A percentile compares a stretch with the other conserved stretches of the same genome.
phyloP scores from a whole-genome alignment of 2,113 vertebrate genomes.

The Datnioides undecimradiatus region DNA sequence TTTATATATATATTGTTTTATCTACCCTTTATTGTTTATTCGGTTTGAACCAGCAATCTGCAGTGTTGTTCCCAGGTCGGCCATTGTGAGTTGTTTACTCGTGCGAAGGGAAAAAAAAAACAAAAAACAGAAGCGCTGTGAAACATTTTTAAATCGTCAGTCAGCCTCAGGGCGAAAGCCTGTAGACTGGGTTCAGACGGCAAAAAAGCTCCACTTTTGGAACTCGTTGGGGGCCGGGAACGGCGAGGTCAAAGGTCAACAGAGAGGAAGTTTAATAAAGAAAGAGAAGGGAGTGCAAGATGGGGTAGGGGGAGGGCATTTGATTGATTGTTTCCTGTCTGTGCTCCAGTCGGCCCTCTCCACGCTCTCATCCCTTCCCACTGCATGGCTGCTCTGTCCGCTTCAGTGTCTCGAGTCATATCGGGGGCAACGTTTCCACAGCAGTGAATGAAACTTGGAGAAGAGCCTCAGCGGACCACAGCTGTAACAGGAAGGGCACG shows the following conservation, averaged over 20 bases:
- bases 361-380: conserved; percentile 29
- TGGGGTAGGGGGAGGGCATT: background rate
- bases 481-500: background rate
- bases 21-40: conserved; percentile 61
- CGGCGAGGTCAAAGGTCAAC: conserved; percentile 62
- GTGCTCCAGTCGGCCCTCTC: conserved; percentile 34
- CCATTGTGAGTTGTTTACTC: conserved; percentile 52
- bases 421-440: background rate
- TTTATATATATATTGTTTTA: conserved; percentile 25
- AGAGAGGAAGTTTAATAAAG: conserved; percentile 78
- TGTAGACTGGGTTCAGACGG: conserved; percentile 55
- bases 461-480: background rate
- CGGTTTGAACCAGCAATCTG: conserved; percentile 50
- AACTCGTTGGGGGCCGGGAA: conserved; percentile 43
- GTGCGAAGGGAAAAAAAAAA: conserved; percentile 2
- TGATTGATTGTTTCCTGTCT: conserved; percentile 80
- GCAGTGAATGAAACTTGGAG: conserved; percentile 21
- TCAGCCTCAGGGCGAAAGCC: conserved; percentile 46
- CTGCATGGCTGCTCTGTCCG: conserved; percentile 2
- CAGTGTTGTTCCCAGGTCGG: conserved; percentile 49
- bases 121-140: background rate
- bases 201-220: conserved; percentile 57
- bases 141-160: conserved; percentile 57
- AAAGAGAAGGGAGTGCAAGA: conserved; percentile 45
- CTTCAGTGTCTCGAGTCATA: conserved; percentile 14